Evolutionary conservation across 2,113 vertebrate species (phyloP).

Genomic region (Corynorhinus townsendii): DNA sequence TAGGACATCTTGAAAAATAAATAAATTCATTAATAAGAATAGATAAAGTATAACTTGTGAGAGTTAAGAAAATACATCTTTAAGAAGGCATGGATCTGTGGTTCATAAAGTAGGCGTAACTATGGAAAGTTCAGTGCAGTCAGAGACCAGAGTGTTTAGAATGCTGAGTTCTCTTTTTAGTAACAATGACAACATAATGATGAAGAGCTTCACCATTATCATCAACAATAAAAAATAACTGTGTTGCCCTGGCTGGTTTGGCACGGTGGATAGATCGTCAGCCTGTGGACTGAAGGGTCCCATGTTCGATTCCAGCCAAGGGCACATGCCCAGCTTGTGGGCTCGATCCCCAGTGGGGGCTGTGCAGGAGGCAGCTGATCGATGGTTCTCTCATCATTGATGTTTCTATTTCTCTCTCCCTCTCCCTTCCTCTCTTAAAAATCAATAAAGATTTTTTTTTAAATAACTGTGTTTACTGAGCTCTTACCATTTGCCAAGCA

Average conservation of each 20-base stretch:
- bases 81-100: background rate
- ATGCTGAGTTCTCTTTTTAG: background rate
- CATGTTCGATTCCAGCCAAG: no score
- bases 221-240: constrained; percentile 3
- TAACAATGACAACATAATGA: background rate
- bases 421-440: no score
- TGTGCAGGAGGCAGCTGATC: no score
- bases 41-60: background rate
- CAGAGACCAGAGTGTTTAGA: background rate
- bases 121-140: background rate
- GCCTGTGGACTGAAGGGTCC: no score
- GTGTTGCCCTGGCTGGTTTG: background rate
- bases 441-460: no score
- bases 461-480: background rate
- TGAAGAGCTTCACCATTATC: background rate
- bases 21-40: background rate
- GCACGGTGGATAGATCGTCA: no score
- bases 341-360: no score
- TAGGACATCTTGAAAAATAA: background rate
- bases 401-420: no score
- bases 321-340: no score
- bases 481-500: background rate
- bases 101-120: background rate
- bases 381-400: no score
- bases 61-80: background rate